Evolutionary conservation across 2,113 vertebrate genomes (phyloP).

Genomic region (Psilopogon haemacephalus): DNA sequence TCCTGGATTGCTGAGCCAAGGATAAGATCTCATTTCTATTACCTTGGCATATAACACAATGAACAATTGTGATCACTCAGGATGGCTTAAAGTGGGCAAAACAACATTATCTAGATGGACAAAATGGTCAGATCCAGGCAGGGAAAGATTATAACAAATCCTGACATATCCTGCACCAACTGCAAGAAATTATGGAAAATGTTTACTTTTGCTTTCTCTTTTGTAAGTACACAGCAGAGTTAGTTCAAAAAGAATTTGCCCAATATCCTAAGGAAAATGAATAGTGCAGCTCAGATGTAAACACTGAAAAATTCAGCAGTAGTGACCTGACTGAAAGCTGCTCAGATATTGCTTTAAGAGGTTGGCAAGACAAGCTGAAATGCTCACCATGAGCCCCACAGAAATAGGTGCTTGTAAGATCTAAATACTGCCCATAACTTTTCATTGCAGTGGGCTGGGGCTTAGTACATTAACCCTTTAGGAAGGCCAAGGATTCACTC

Average conservation of each 20-base stretch:
- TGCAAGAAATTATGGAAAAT: not conserved
- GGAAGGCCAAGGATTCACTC: not conserved
- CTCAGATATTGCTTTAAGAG: not conserved
- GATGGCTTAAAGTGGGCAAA: not conserved
- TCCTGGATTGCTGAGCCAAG: not conserved
- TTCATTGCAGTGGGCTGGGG: not conserved
- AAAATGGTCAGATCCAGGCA: not conserved
- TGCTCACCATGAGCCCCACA: not conserved
- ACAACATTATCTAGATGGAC: not conserved
- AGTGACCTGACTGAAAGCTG: not conserved
- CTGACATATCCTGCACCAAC: not conserved
- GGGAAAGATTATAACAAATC: not conserved
- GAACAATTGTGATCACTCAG: not conserved
- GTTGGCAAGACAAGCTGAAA: not conserved
- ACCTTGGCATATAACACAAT: rapidly evolving
- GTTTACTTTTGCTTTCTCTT: not conserved
- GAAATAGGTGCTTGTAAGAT: not conserved
- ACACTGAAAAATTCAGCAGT: not conserved
- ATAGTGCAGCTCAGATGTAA: not conserved
- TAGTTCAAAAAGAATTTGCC: not conserved
- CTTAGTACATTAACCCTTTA: not conserved
- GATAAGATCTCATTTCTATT: not conserved
- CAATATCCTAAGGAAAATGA: not conserved
- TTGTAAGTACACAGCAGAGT: not conserved
- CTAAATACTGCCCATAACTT: not conserved